Conservation (phyloP, 1,140 invertebrate genomes). For the Drosophila setifemur region DNA sequence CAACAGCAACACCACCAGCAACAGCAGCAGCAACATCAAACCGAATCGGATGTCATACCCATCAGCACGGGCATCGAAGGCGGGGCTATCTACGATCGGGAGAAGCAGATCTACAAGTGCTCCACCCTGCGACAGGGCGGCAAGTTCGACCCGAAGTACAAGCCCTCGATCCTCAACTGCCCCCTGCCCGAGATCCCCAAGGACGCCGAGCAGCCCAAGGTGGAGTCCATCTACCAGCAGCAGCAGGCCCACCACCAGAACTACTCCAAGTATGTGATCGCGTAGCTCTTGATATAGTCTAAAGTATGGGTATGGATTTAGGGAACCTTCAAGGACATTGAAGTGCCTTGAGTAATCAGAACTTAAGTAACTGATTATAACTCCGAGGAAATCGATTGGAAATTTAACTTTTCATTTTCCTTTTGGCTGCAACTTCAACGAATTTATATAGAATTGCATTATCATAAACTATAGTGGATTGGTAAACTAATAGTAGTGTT, state of each 20-base stretch:
- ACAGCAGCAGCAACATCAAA: slow-evolving; percentile 28
- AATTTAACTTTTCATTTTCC: too few relatives aligned
- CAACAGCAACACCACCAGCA: slow-evolving; percentile 29
- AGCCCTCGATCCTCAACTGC: slow-evolving; percentile 81
- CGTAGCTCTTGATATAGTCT: too few relatives aligned
- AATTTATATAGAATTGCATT: too few relatives aligned
- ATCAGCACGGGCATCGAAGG: slow-evolving; percentile 70
- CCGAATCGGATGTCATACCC: slow-evolving; percentile 58
- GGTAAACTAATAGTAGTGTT: neutral
- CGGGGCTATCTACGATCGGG: slow-evolving; percentile 77
- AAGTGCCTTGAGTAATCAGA: too few relatives aligned
- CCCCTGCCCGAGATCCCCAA: slow-evolving; percentile 82
- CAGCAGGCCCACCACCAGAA: slow-evolving; percentile 70
- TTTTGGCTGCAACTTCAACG: too few relatives aligned
- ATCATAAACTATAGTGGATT: too few relatives aligned
- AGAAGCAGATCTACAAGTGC: slow-evolving; percentile 82
- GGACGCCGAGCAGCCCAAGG: slow-evolving; percentile 74
- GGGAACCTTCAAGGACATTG: too few relatives aligned
- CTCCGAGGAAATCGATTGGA: too few relatives aligned
- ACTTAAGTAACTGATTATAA: too few relatives aligned
- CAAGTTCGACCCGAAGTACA: slow-evolving; percentile 81
- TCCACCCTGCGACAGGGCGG: slow-evolving; percentile 80
- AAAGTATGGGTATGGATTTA: too few relatives aligned
- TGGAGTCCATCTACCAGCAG: slow-evolving; percentile 76
- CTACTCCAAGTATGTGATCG: slow-evolving; percentile 76